A percentile compares a stretch with the other conserved stretches of the same genome.
Conservation (phyloP, 35 echinoderm and acorn worm species). For the Amphiura filiformis region DNA sequence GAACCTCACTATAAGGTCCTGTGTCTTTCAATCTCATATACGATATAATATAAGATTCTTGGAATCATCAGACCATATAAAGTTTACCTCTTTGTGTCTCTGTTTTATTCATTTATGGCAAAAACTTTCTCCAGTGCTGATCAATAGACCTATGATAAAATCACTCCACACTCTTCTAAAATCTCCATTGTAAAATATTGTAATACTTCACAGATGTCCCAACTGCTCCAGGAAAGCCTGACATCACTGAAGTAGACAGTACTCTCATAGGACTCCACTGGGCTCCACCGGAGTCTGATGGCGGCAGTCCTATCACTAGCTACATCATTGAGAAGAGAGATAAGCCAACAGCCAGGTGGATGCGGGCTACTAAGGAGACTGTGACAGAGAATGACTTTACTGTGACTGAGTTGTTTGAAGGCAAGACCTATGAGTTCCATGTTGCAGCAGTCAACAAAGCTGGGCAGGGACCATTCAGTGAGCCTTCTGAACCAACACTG, state of each 20-base stretch:
- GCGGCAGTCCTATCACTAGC: conserved; percentile 47
- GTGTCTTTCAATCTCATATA: too few species aligned
- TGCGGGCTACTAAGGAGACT: conserved; percentile 8
- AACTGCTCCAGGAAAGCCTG: conserved; percentile 53
- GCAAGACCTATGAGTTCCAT: conserved; percentile 84
- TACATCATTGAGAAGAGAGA: conserved; percentile 56
- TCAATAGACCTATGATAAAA: background rate
- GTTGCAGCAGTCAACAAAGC: conserved; percentile 90
- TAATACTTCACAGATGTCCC: conserved; percentile 44
- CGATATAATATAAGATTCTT: too few species aligned
- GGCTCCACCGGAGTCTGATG: conserved; percentile 49
- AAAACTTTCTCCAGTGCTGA: background rate
- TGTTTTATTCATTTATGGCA: background rate
- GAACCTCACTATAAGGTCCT: too few species aligned
- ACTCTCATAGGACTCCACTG: conserved; percentile 48
- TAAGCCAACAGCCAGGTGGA: conserved; percentile 39
- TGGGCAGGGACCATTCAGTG: conserved; percentile 74
- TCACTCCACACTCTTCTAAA: too few species aligned
- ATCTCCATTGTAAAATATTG: too few species aligned
- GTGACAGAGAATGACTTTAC: conserved; percentile 19
- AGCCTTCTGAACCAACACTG: conserved; percentile 65
- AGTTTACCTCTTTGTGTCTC: too few species aligned
- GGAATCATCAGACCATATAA: too few species aligned
- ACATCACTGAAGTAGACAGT: conserved; percentile 46
- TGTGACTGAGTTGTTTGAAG: conserved; percentile 59